phyloP scores from a whole-genome alignment of 1,140 invertebrate species.

The Zaprionus camerounensis region DNA sequence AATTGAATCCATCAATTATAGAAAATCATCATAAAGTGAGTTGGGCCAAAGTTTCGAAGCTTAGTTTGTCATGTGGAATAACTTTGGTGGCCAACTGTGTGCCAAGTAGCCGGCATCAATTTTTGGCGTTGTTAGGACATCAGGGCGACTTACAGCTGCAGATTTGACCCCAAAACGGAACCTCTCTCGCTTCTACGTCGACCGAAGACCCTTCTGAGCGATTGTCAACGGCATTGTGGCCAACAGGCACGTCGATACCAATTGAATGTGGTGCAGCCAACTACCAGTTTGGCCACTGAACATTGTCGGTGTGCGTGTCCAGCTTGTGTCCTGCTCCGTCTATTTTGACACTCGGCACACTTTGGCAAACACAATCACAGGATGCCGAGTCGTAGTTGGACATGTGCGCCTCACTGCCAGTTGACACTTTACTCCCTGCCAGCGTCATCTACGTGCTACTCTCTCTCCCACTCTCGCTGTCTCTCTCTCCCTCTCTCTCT shows the following conservation, averaged over 20 bases:
- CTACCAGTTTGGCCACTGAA: constrained; percentile 40
- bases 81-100: constrained; percentile 44
- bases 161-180: not conserved
- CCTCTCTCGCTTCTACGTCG: not conserved
- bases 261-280: constrained; percentile 78
- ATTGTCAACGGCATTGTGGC: constrained; percentile 73
- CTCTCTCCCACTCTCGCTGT: not conserved
- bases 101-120: constrained; percentile 78
- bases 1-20: constrained; percentile 67
- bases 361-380: constrained; percentile 72
- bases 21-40: constrained; percentile 54
- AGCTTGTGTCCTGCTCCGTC: constrained; percentile 42
- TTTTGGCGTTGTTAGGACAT: constrained; percentile 63
- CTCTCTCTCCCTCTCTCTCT: constrained; percentile 5
- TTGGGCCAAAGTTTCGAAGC: constrained; percentile 23
- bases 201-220: constrained; percentile 6
- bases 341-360: constrained; percentile 71
- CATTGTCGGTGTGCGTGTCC: constrained; percentile 27
- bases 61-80: constrained; percentile 40
- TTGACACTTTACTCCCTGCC: constrained; percentile 65
- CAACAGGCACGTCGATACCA: constrained; percentile 78
- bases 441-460: constrained; percentile 1
- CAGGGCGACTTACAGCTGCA: constrained; percentile 46
- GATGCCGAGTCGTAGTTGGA: constrained; percentile 45
- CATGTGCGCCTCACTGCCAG: constrained; percentile 63